Base-by-base conservation (phyloP, 2,888 invertebrate species). In the Acholoe squamosa region DNA sequence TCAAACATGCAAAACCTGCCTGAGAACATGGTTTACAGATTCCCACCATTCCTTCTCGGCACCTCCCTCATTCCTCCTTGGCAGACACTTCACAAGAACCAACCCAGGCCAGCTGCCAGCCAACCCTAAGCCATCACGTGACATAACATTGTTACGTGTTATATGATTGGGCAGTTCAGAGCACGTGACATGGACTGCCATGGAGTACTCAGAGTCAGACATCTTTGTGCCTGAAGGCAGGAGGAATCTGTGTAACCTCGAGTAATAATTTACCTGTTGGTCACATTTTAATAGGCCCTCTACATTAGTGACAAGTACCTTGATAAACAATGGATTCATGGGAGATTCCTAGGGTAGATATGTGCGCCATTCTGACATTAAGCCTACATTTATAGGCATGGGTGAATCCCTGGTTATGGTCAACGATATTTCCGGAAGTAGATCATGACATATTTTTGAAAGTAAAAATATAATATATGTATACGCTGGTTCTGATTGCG, bases 121-220 rank as follows among this genome's bases (percentile, higher is more conserved):
- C 71, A 28, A 14, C 28, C 3, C 71, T 10, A 43, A 43, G 43
- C 61, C 61, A 61, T n/a, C 71, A 28, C 71, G 28, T 71, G 71
- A 71, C 71, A 28, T 71, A 71, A 71, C 28, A 71, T 28, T 71
- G 71, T 71, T 71, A 71, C 71, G 71, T 25, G n/a, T 22, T 71
- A 22, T 71, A 16, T 25, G 28, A 71, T 71, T 71, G 71, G 71
- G 1, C 71, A 14, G 14, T 0, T 25, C 71, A 71, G 71, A 71
- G 28, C 71, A 71, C 71, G 31, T 71, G 71, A 71, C 25, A 1
- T 1, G 28, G 71, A 28, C 31, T 43, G 43, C 43, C 43, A 43
- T 43, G 43, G 43, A 43, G n/a, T 61, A n/a, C 61, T 61, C 61
- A 61, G 61, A 61, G 22, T 61, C 43, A 12, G 61, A n/a, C 61